These are phyloP conservation scores for Ceratina japonica DNA, from an alignment of 1,140 invertebrate species.

Conservation along the genomic window DNA sequence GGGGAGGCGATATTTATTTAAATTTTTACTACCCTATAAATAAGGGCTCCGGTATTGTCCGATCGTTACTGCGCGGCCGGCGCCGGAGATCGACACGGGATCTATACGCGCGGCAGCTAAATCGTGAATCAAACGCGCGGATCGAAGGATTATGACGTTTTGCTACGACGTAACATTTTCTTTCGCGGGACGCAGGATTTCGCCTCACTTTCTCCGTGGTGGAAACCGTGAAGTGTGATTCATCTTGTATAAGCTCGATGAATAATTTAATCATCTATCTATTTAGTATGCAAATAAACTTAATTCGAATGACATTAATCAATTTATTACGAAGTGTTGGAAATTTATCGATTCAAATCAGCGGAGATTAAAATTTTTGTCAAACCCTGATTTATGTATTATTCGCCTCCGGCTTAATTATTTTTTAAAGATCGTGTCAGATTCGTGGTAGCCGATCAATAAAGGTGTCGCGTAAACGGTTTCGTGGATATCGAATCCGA, in stretches of 20 bases:
- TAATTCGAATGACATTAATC: conserved; percentile 3
- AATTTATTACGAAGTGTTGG: background rate
- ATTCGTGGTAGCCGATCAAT: background rate
- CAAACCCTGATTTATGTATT: background rate
- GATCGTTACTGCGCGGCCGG: conserved; percentile 44
- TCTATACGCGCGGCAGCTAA: conserved; percentile 15
- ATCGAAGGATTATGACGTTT: conserved; percentile 43
- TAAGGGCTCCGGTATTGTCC: conserved; percentile 59
- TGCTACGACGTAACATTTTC: conserved; percentile 2
- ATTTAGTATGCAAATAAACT: background rate
- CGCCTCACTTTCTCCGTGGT: too few relatives aligned
- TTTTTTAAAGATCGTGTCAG: background rate
- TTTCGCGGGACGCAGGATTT: background rate
- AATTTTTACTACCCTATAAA: conserved; percentile 71
- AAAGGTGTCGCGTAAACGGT: background rate
- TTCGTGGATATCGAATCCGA: background rate
- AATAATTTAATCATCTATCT: conserved; percentile 1
- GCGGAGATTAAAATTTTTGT: background rate
- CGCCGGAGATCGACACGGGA: conserved; percentile 33
- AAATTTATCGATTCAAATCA: too few relatives aligned
- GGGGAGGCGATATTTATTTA: conserved; percentile 64
- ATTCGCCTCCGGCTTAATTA: background rate
- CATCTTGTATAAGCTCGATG: too few relatives aligned
- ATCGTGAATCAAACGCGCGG: conserved; percentile 31
- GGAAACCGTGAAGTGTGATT: too few relatives aligned